Evolutionary conservation across 2,113 vertebrate species (phyloP).

Genomic region (Pterocles gutturalis): DNA sequence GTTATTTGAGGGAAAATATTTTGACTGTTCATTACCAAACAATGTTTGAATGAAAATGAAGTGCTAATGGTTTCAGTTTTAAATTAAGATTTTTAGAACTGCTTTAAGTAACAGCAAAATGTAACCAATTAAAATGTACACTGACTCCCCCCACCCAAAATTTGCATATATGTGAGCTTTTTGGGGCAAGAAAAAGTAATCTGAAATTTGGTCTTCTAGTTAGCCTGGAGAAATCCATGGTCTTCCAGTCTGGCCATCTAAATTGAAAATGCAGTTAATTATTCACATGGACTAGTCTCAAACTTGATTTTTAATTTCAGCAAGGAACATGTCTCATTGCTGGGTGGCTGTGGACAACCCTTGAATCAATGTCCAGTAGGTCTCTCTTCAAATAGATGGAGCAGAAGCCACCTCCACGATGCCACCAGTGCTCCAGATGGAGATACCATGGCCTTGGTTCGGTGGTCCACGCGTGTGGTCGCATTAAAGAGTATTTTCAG

Average conservation of each 20-base stretch:
- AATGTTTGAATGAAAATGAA: background rate
- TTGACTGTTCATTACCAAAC: background rate
- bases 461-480: rapidly evolving
- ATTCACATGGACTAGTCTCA: background rate
- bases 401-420: background rate
- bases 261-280: background rate
- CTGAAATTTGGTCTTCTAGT: background rate
- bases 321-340: rapidly evolving
- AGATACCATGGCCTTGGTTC: background rate
- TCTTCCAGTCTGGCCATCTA: background rate
- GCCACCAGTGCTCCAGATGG: background rate
- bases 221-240: background rate
- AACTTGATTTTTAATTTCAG: background rate
- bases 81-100: background rate
- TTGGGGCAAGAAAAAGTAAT: background rate
- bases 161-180: background rate
- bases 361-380: background rate
- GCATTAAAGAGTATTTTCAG: background rate
- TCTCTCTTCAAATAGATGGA: background rate
- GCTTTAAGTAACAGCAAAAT: background rate
- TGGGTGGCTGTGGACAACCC: background rate
- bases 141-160: background rate
- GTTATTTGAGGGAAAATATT: background rate
- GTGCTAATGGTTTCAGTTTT: background rate
- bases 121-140: background rate